Evolutionary conservation across 2,797 vertebrate genomes (phyloP), one percentile per base, ranked within the genome.

Genomic region (Darevskia mixta): DNA sequence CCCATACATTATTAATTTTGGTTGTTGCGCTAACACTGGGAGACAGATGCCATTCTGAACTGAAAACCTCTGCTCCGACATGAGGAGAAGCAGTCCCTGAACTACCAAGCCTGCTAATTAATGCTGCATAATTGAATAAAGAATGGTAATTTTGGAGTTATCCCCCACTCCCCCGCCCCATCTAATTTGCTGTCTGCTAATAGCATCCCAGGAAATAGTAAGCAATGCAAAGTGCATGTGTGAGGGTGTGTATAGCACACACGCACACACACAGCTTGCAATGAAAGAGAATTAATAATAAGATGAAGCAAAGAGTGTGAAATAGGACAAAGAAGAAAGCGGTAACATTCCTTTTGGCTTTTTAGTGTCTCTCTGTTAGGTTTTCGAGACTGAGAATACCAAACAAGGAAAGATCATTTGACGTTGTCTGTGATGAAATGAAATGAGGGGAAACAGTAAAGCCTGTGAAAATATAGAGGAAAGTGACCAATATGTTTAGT

Each of bases 101-200:
- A 89, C 90, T 91, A 94, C 38, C 76, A 69, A 91, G 82, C 90
- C 85, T 92, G 86, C 86, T 93, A 94, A 95, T 96, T 95, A 94
- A 93, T 94, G 91, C 90, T 90, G 94, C 87, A 92, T 95, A 94
- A 95, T 96, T 94, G 93, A 95, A 94, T 93, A 94, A 95, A 93
- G 87, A 45, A 91, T 92, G 75, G 58, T 87, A 95, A 94, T 94
- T 94, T 91, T 86, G 84, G 67, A 64, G 18, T 91, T 93, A 87
- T 43, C 64, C 75, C 73, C n/a, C n/a, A 91, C 66, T 86, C 58
- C 58, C 58, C 41, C n/a, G 88, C 66, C 86, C 58, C 58, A 64
- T 89, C 89, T 91, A 87, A 45, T 77, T 92, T 81, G 79, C 75
- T 79, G 93, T 71, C 83, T 88, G 61, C 43, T 92, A 94, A 92